Base-by-base conservation (phyloP, 2,113 vertebrate species). In the Talpa occidentalis region DNA sequence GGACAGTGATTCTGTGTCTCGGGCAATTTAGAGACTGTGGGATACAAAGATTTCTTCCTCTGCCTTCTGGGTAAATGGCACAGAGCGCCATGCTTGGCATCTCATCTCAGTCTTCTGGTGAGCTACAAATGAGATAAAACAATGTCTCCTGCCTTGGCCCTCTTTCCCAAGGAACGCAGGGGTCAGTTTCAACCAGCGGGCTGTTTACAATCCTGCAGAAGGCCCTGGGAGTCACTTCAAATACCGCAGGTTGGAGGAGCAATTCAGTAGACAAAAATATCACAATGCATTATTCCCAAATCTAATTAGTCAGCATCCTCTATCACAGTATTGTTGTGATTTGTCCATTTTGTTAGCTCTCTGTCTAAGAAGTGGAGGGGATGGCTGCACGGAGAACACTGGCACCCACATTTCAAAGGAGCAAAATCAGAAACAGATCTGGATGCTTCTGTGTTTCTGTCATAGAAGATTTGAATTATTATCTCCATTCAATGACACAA, bases 401-500 rank as follows among this genome's bases (percentile, higher is more conserved):
- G 5, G 14, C 62, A 40, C 7, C 21, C 16, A 8, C 0, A 2
- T 70, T 70, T 79, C 88, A 47, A 79, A 92, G 54, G 14, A 70
- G 5, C 0, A 94, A 82, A 69, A 26, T 12, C 47, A 60, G n/a
- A 73, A 91, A 89, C 32, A 70, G 74, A 87, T 47, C 42, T 22
- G 10, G 19, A 66, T 74, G 70, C 24, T 42, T 67, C 42, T 37
- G 3, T 16, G 26, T 83, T 91, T 86, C 52, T 93, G 70, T 59
- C 76, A 66, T 15, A 54, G 67, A 59, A 95, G 35, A 90, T 64
- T 32, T 73, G 10, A 94, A 69, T 92, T 73, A 93, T 85, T 85
- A 72, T 79, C 62, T 70, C 82, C 74, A 69, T 66, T 88, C 77
- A 91, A 44, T 89, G 78, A 70, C 6, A 91, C 56, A 84, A 74